Base-by-base conservation (phyloP, 2,888 invertebrate genomes). In the Epirrita christyi region DNA sequence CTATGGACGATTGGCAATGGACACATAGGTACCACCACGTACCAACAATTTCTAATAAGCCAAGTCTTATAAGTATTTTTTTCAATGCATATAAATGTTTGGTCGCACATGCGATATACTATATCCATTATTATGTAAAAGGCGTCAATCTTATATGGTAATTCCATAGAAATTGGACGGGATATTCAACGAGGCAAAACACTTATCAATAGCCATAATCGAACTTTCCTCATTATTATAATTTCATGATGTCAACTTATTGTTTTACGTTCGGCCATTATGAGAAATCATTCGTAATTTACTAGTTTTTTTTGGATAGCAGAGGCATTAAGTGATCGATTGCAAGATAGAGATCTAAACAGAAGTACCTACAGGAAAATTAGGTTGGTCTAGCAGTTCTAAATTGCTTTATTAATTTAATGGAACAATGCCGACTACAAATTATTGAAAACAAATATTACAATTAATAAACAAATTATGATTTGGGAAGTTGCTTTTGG, bases 331-430 rank as follows among this genome's bases (percentile, higher is more conserved):
- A 65, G 54, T 64, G 63, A 80, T 82, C 78, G 81, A 82, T 59
- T 82, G 76, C 69, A 60, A 63, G 81, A 85, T 85, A 81, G 70
- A 54, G 57, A 81, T 80, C 76, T 72, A 62, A 40, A 52, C 64
- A 64, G 14, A 61, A 61, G 46, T 54, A 64, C 63, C 61, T 64
- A 57, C 21, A 57, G 28, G 28, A 44, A 9, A 38, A 64, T 63
- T 57, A 50, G 32, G 40, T 50, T 11, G 48, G 13, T 42, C 54
- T 52, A 40, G 50, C 50, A 48, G 40, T 37, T 15, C 47, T 49
- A 47, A 52, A 55, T 55, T 56, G 48, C 49, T 32, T 57, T 51
- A 59, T 58, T 63, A 48, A 55, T 59, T 21, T 21, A 4, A 21
- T 21, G n/a, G n/a, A n/a, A 21, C 21, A 4, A 3, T 21, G 21